phyloP scores from a whole-genome alignment of 2,797 vertebrate genomes.

The Caiman crocodilus region DNA sequence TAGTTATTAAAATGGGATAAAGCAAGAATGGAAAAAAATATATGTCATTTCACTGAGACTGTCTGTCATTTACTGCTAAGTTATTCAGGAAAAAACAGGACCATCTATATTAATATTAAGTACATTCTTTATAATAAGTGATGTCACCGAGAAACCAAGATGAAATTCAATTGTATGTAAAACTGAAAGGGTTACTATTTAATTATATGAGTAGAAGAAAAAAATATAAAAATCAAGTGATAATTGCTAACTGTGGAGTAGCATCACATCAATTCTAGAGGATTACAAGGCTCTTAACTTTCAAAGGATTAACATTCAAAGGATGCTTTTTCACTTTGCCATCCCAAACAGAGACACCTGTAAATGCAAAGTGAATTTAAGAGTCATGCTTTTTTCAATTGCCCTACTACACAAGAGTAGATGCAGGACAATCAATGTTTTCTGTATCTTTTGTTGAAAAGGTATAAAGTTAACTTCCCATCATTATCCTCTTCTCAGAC shows the following conservation, averaged over 20 bases:
- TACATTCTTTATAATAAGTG: background rate
- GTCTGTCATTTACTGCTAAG: background rate
- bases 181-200: background rate
- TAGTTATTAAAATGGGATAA: background rate
- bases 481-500: background rate
- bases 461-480: background rate
- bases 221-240: background rate
- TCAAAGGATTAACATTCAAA: background rate
- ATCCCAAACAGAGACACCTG: background rate
- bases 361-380: background rate
- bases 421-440: background rate
- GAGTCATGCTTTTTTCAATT: background rate
- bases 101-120: background rate
- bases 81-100: background rate
- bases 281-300: background rate
- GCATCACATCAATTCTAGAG: background rate
- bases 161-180: conserved; percentile 27
- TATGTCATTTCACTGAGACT: background rate
- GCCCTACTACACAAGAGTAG: background rate
- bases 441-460: background rate
- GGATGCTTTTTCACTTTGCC: background rate
- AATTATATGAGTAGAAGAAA: background rate
- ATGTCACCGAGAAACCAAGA: conserved; percentile 1
- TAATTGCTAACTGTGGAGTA: background rate
- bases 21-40: background rate